phyloP scores from a whole-genome alignment of 2,888 invertebrate genomes.

The Blastobasis lacticolella region DNA sequence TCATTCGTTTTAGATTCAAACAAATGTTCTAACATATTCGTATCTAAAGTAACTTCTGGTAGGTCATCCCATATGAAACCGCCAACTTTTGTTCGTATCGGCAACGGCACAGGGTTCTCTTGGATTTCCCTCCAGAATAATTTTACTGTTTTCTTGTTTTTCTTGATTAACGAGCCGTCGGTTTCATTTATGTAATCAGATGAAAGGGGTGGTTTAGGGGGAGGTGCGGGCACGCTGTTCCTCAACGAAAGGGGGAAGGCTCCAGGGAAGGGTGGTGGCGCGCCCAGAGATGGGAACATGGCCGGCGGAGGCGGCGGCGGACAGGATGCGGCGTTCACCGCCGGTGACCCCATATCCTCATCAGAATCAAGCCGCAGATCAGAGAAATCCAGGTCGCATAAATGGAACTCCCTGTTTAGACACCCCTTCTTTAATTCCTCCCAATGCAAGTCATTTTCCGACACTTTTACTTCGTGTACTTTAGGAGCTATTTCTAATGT shows the following conservation, averaged over 20 bases:
- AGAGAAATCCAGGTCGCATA: constrained; percentile 97
- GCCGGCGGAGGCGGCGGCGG: constrained; percentile 88
- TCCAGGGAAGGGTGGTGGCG: constrained; percentile 69
- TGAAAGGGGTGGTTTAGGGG: constrained; percentile 43
- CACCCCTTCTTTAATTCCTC: constrained; percentile 86
- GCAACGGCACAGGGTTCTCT: constrained; percentile 77
- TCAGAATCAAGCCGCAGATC: constrained; percentile 94
- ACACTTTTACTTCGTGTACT: constrained; percentile 83
- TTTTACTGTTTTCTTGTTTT: constrained; percentile 97
- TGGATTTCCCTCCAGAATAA: constrained; percentile 98
- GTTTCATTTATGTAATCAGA: constrained; percentile 53
- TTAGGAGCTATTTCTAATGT: constrained; percentile 79
- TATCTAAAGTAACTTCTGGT: constrained; percentile 88
- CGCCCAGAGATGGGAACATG: constrained; percentile 67
- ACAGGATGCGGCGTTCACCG: constrained; percentile 77
- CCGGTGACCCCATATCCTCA: constrained; percentile 82
- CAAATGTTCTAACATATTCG: constrained; percentile 93
- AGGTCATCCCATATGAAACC: constrained; percentile 95
- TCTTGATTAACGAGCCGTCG: constrained; percentile 76
- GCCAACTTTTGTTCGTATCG: constrained; percentile 73
- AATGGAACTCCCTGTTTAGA: constrained; percentile 82
- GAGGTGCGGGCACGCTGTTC: constrained; percentile 49
- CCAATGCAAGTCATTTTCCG: constrained; percentile 97
- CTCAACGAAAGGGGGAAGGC: constrained; percentile 59
- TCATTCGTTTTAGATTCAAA: constrained; percentile 98